A percentile compares a stretch with the other conserved stretches of the same genome.
Evolutionary conservation across 2,797 vertebrate genomes (phyloP).

Genomic region (Amblyopsis hoosieri): DNA sequence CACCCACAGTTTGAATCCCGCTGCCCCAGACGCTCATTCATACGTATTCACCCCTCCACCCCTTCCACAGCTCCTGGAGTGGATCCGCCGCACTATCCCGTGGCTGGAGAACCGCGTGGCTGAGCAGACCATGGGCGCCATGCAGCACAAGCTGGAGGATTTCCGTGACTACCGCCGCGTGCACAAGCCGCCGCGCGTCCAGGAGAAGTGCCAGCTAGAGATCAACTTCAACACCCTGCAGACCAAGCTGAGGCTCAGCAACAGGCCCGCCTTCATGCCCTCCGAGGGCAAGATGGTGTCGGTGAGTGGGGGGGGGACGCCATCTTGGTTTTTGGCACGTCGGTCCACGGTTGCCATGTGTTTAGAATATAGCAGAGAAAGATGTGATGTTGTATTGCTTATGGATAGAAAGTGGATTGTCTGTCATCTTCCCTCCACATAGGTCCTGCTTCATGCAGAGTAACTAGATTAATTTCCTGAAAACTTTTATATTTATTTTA

Average conservation of each 20-base stretch:
- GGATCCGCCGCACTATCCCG: constrained; percentile 89
- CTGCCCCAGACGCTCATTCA: too few species aligned
- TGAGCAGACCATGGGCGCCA: constrained; percentile 86
- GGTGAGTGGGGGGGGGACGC: constrained; percentile 66
- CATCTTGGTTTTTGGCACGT: too few species aligned
- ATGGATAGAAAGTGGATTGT: too few species aligned
- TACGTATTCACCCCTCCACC: too few species aligned
- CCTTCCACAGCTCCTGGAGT: constrained; percentile 82
- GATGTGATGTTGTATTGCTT: too few species aligned
- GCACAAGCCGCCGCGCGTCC: constrained; percentile 88
- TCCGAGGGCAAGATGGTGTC: constrained; percentile 94
- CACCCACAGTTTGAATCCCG: too few species aligned
- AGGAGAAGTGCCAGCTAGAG: constrained; percentile 85
- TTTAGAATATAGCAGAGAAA: too few species aligned
- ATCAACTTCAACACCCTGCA: constrained; percentile 86
- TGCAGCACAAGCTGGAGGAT: constrained; percentile 92
- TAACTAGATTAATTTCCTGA: too few species aligned
- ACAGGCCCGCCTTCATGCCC: constrained; percentile 92
- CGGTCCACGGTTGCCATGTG: too few species aligned
- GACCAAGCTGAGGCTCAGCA: constrained; percentile 87
- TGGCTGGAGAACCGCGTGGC: constrained; percentile 90
- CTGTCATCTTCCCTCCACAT: too few species aligned
- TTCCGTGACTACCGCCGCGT: constrained; percentile 90
- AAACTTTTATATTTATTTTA: too few species aligned
- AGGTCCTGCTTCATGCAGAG: too few species aligned